phyloP scores from a whole-genome alignment of 1,140 invertebrate genomes.

The Drosophila tropicalis region DNA sequence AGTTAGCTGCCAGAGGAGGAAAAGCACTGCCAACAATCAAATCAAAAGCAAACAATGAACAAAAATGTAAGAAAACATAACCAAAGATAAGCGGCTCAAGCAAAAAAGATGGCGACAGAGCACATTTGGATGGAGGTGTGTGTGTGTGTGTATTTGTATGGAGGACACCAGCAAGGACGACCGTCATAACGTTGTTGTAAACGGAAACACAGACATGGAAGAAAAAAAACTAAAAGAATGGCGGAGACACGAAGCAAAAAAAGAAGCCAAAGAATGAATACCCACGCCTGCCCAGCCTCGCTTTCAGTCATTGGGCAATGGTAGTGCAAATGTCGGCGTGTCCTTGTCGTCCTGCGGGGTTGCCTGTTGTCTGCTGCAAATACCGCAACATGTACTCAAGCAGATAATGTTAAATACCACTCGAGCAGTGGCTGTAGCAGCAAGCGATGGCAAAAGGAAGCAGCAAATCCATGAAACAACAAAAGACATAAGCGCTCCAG shows the following conservation, averaged over 20 bases:
- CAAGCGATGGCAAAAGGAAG: constrained; percentile 60
- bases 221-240: constrained; percentile 32
- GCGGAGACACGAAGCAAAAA: constrained; percentile 13
- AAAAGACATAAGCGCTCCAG: constrained; percentile 77
- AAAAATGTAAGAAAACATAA: constrained; percentile 82
- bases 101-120: constrained; percentile 76
- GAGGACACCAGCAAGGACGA: constrained; percentile 1
- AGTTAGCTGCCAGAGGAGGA: constrained; percentile 52
- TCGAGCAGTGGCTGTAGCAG: constrained; percentile 50
- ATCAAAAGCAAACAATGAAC: constrained; percentile 82
- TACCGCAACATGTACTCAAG: constrained; percentile 82
- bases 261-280: constrained; percentile 23
- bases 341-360: constrained; percentile 59
- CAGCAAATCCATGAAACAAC: constrained; percentile 78
- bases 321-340: constrained; percentile 66
- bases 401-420: constrained; percentile 82
- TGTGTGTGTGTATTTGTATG: not conserved
- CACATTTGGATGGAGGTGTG: constrained; percentile 1
- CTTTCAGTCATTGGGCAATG: constrained; percentile 16
- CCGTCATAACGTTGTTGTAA: constrained; percentile 41
- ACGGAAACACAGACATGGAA: constrained; percentile 72
- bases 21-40: constrained; percentile 77
- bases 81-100: constrained; percentile 79
- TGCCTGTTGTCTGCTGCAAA: constrained; percentile 77
- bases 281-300: constrained; percentile 1